A percentile compares a stretch with the other conserved stretches of the same genome.
Evolutionary conservation across 2,113 vertebrate species (phyloP).

Genomic region (Abramis brama): DNA sequence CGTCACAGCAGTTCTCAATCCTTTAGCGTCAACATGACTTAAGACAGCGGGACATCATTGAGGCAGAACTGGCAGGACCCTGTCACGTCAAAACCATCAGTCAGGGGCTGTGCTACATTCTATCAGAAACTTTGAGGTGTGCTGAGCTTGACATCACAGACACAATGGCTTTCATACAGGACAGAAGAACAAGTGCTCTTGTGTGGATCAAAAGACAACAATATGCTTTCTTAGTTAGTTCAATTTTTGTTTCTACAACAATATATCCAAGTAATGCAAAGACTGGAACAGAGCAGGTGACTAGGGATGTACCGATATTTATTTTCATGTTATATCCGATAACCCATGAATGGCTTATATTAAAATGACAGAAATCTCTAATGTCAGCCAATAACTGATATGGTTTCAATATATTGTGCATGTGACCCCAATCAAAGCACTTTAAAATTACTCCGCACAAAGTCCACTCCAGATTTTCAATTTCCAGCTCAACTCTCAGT

Average conservation of each 20-base stretch:
- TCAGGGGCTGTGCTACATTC: conserved; percentile 44
- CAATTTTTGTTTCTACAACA: not conserved
- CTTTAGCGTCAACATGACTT: conserved; percentile 65
- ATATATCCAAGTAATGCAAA: not conserved
- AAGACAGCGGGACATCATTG: conserved; percentile 65
- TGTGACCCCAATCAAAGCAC: not conserved
- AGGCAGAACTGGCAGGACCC: conserved; percentile 67
- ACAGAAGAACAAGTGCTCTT: not conserved
- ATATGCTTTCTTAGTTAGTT: not conserved
- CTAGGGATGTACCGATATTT: too few species aligned
- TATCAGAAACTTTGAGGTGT: conserved; percentile 30
- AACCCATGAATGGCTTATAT: too few species aligned
- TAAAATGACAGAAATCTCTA: not conserved
- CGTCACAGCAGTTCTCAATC: conserved; percentile 69
- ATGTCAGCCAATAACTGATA: not conserved
- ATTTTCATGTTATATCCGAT: too few species aligned
- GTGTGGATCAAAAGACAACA: conserved; percentile 28
- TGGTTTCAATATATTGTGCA: not conserved
- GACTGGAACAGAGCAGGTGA: too few species aligned
- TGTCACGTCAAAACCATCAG: conserved; percentile 72
- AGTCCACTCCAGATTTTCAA: conserved; percentile 7
- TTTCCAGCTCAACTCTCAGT: not conserved
- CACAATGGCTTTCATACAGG: not conserved
- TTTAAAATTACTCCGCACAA: not conserved
- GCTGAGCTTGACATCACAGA: conserved; percentile 5